phyloP scores from a whole-genome alignment of 2,797 vertebrate genomes.

The Selene dorsalis region DNA sequence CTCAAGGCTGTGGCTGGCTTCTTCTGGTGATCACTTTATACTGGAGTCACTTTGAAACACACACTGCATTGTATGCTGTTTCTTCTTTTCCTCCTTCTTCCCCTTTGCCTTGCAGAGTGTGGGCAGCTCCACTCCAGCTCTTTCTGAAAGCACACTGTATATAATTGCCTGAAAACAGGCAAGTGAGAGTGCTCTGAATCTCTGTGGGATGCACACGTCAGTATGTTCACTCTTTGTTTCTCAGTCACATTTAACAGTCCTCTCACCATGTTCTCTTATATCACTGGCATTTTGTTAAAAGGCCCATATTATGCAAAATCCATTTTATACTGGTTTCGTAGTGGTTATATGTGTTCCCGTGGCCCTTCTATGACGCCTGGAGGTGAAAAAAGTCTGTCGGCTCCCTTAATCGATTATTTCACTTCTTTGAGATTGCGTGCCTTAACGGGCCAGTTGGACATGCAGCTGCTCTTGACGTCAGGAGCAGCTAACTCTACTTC shows the following conservation, averaged over 20 bases:
- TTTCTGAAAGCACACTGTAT: constrained; percentile 29
- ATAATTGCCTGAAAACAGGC: constrained; percentile 44
- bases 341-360: no score
- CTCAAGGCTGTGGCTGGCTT: neutral
- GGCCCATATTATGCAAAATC: no score
- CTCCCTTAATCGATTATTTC: no score
- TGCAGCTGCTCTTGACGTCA: no score
- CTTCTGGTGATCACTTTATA: neutral
- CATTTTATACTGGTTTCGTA: no score
- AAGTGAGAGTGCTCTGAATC: neutral
- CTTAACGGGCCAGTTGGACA: no score
- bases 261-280: constrained; percentile 16
- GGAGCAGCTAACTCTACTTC: no score
- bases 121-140: constrained; percentile 48
- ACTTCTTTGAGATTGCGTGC: no score
- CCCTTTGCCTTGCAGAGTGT: constrained; percentile 42
- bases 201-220: constrained; percentile 21
- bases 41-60: constrained; percentile 37
- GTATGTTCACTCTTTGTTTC: constrained; percentile 3
- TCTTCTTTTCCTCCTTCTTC: constrained; percentile 2
- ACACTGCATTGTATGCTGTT: constrained; percentile 1
- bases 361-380: no score
- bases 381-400: no score
- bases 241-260: neutral
- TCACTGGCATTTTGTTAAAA: constrained; percentile 34